phyloP scores from a whole-genome alignment of 2,797 vertebrate species.

The Anolis apletophallus region DNA sequence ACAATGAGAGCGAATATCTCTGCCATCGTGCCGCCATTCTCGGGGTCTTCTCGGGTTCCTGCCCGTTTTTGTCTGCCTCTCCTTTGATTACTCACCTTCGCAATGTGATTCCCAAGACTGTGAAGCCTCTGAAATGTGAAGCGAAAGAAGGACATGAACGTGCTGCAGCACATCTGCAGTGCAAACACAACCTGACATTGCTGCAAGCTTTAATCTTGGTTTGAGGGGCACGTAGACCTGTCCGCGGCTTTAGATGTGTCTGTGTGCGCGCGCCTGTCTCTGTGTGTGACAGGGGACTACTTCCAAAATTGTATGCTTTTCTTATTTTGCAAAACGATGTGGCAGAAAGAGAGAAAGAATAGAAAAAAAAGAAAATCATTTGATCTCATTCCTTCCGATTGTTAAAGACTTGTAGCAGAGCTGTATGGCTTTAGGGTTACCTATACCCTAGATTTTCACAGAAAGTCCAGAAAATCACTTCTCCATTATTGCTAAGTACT shows the following conservation, averaged over 20 bases:
- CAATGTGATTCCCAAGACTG: not conserved
- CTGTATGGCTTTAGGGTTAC: not conserved
- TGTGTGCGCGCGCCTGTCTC: no score
- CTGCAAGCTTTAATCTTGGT: not conserved
- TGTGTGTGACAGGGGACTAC: not conserved
- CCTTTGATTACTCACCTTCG: slow-evolving; percentile 41
- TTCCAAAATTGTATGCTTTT: not conserved
- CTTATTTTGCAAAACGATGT: not conserved
- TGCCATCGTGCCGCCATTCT: slow-evolving; percentile 11
- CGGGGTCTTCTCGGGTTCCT: slow-evolving; percentile 26
- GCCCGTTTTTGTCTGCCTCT: slow-evolving; percentile 23
- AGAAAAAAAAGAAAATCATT: not conserved
- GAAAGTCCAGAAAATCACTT: not conserved
- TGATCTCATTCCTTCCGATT: not conserved
- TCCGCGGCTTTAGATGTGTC: not conserved
- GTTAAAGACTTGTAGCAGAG: not conserved
- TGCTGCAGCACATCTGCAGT: not conserved
- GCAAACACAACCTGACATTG: slow-evolving; percentile 3
- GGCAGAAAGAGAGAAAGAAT: not conserved
- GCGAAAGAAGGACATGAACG: slow-evolving; percentile 28
- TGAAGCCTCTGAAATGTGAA: slow-evolving; percentile 50
- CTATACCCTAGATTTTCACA: not conserved
- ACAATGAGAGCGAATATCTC: slow-evolving; percentile 12
- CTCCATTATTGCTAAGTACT: not conserved
- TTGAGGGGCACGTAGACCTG: not conserved